Evolutionary conservation across 2,797 vertebrate genomes (phyloP), one percentile per base, ranked within the genome.

Genomic region (Enteromius trimaculatus): DNA sequence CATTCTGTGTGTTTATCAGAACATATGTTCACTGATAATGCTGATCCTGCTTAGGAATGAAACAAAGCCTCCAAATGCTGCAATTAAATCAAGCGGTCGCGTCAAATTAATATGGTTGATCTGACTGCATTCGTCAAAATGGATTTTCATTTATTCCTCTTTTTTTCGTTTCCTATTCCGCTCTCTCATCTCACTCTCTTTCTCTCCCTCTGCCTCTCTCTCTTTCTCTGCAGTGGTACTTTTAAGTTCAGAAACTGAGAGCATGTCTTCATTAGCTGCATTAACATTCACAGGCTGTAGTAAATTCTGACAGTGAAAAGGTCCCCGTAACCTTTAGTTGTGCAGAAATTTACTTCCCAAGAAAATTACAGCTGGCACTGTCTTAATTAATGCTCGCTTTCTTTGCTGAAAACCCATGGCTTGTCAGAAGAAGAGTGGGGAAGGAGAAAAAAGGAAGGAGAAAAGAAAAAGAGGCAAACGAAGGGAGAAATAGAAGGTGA

Each of bases 251-350:
- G 96, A 95, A 95, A 97, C 95, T 96, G 96, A 98, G 98, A 97
- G 98, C 97, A 98, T 98, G 97, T 99, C 98, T 99, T 99, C 98
- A 99, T 99, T 99, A 99, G 97, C 97, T 96, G 96, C 97, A 99
- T 99, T 99, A 99, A 99, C 98, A 99, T 99, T 99, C 98, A 98
- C 97, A 96, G 97, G 96, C 97, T 98, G 97, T 98, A 99, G 98
- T 99, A 98, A 99, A 99, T 99, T 98, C 97, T 99, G 98, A 99
- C 98, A 99, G 97, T 99, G 98, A 99, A 99, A 99, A 99, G 97
- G 98, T 99, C 97, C 97, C 98, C 95, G 97, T 99, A 99, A 99
- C 97, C 98, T 99, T 99, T 99, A 99, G 97, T 99, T 99, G 97
- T 97, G 97, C 96, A 97, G 97, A 99, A 99, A 99, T 99, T 99